These are phyloP conservation scores for Asarcornis scutulata DNA, from an alignment of 2,113 vertebrate genomes.

Conservation along the genomic window DNA sequence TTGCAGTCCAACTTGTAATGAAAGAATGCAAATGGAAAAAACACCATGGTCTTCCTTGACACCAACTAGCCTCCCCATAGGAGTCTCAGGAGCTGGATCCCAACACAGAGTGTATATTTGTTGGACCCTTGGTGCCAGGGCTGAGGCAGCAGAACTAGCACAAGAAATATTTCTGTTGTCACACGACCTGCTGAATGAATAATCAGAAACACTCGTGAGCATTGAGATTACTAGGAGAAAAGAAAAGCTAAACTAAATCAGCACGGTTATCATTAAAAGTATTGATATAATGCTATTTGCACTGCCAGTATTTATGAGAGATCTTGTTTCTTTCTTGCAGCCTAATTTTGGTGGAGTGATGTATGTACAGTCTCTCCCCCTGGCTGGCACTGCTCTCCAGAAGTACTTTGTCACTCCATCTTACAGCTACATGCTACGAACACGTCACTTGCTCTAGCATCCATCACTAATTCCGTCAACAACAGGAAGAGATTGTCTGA, in stretches of 20 bases:
- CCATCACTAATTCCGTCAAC: not conserved
- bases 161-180: not conserved
- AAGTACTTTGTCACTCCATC: not conserved
- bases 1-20: not conserved
- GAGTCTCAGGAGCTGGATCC: not conserved
- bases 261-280: not conserved
- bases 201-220: not conserved
- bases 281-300: not conserved
- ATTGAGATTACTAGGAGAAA: not conserved
- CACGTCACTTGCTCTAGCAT: not conserved
- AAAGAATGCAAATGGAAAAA: not conserved
- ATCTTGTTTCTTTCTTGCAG: constrained; percentile 1
- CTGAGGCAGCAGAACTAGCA: not conserved
- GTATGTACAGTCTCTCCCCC: not conserved
- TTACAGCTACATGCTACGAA: not conserved
- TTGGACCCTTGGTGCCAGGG: not conserved
- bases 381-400: not conserved
- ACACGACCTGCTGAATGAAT: not conserved
- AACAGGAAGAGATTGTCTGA: not conserved
- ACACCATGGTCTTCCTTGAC: not conserved
- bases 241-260: not conserved
- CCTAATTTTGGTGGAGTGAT: not conserved
- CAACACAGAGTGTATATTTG: not conserved
- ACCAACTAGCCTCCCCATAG: not conserved
- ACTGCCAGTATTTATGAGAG: not conserved